phyloP scores from a whole-genome alignment of 2,113 vertebrate species.

The Burhinus oedicnemus region DNA sequence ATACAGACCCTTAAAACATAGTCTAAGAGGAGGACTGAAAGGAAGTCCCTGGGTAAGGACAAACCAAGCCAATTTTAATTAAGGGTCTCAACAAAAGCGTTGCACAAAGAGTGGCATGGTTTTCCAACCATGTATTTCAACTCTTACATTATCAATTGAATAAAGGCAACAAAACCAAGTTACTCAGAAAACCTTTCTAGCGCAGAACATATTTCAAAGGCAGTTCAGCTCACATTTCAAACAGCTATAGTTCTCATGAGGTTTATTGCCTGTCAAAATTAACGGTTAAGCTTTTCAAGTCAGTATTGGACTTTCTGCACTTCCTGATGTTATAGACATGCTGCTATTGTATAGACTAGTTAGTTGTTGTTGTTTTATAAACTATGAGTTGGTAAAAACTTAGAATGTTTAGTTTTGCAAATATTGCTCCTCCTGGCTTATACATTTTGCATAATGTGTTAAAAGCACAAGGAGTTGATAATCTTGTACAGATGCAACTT shows the following conservation, averaged over 20 bases:
- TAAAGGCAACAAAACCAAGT: conserved; percentile 56
- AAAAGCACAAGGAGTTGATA: conserved; percentile 65
- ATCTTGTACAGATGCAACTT: conserved; percentile 48
- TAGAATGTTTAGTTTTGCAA: conserved; percentile 49
- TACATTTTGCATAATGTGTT: conserved; percentile 50
- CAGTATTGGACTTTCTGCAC: conserved; percentile 36
- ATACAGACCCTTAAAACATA: conserved; percentile 61
- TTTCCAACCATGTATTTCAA: background rate
- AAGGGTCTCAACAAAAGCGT: background rate
- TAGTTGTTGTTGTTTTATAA: conserved; percentile 51
- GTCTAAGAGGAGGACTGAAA: conserved; percentile 57
- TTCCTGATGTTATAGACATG: conserved; percentile 60
- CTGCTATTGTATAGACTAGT: conserved; percentile 49
- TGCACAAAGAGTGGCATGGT: background rate
- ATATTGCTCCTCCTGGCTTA: conserved; percentile 71
- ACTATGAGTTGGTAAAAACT: conserved; percentile 61
- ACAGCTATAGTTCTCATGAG: background rate
- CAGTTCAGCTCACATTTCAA: conserved; percentile 58
- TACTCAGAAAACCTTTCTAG: conserved; percentile 47
- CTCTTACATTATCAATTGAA: conserved; percentile 3
- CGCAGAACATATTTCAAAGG: conserved; percentile 57
- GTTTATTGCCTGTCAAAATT: conserved; percentile 48
- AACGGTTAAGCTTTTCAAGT: conserved; percentile 55
- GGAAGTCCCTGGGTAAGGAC: conserved; percentile 31
- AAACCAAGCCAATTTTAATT: conserved; percentile 22